Base-by-base conservation (phyloP, 2,113 vertebrate genomes). In the Rafetus swinhoei region DNA sequence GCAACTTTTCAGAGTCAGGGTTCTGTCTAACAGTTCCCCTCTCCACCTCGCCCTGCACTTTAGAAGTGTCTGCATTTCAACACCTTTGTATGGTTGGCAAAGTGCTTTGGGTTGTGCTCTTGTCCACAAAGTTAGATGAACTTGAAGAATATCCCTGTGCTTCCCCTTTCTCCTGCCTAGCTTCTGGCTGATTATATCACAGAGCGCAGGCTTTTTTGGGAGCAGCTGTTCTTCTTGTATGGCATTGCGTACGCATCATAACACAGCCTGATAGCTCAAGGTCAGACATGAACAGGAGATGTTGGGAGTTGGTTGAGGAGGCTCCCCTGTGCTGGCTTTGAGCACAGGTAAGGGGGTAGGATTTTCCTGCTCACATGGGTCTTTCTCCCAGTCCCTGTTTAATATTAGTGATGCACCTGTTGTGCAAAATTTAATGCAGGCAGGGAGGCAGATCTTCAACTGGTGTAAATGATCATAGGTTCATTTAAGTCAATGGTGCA, bases 301-400 rank as follows among this genome's bases (percentile, higher is more conserved):
- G 25, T 72, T 55, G 13, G 82, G 29, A 35, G n/a, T 39, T 39
- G 56, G 22, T 25, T 39, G n/a, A 82, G n/a, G 32, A 25, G 4
- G 5, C 7, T 57, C 52, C 69, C 1, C 9, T 21, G 53, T 16
- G 22, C 24, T 35, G 13, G 74, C 4, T 76, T 76, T 76, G 9
- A 50, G 82, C 35, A 39, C 80, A 3, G 0, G 0, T 3, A 25
- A 0, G 7, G 15, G 27, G 79, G 5, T 19, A 5, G 1, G 2
- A 86, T 5, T 25, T 86, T 35, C 87, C 50, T 74, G 2, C 3
- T 13, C 24, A 3, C 1, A 3, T 9, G 19, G 0, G 77, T 90
- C 81, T 52, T 50, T 59, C 13, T 91, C 35, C 13, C 69, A 25
- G 4, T 1, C 5, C 4, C 0, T 3, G 0, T 74, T 56, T 83